Conservation (phyloP, 2,888 invertebrate species). For the Hydrotaea cyrtoneurina region DNA sequence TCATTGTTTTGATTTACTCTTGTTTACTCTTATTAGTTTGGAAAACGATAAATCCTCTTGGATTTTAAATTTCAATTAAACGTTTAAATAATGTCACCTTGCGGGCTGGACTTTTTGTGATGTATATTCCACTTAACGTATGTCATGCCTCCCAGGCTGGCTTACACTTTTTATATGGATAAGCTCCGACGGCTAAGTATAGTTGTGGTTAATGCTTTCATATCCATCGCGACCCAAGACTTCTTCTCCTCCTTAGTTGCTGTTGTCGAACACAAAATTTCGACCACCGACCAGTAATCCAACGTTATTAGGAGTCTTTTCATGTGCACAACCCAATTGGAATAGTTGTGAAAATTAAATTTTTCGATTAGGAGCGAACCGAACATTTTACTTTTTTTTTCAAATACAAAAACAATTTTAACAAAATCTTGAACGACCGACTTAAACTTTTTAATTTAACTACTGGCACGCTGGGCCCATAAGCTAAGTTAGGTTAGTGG, state of each 20-base stretch:
- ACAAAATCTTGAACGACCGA: too few relatives aligned
- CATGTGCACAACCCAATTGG: constrained; percentile 47
- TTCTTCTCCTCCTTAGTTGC: constrained; percentile 29
- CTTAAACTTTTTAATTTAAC: too few relatives aligned
- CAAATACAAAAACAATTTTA: too few relatives aligned
- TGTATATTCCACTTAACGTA: not conserved
- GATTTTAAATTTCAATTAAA: constrained; percentile 51
- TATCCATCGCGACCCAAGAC: not conserved
- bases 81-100: constrained; percentile 61
- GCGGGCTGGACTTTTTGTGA: constrained; percentile 9
- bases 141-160: not conserved
- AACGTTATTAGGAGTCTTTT: constrained; percentile 40
- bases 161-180: constrained; percentile 40
- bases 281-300: constrained; percentile 36
- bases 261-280: not conserved
- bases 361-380: constrained; percentile 39
- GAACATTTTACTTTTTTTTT: too few relatives aligned
- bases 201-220: constrained; percentile 49
- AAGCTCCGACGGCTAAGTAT: constrained; percentile 37
- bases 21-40: constrained; percentile 57
- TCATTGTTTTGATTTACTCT: too few relatives aligned
- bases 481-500: too few relatives aligned
- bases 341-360: constrained; percentile 40
- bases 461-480: too few relatives aligned
- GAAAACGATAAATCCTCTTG: constrained; percentile 17